These are phyloP conservation scores for Chrosomus eos DNA, from an alignment of 2,797 vertebrate genomes.

Conservation along the genomic window DNA sequence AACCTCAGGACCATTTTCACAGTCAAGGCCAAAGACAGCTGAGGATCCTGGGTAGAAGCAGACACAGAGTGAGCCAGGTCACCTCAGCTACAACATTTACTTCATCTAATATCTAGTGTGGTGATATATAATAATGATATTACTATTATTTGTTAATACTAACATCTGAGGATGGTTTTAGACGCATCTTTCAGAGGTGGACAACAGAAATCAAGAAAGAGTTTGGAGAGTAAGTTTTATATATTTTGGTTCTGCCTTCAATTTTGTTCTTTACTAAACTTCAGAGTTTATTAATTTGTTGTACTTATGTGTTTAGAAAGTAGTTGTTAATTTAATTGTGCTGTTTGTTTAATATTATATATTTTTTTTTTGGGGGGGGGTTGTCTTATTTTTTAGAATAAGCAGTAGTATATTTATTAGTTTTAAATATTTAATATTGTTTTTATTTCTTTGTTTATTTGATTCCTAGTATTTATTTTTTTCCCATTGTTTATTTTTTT, in stretches of 20 bases:
- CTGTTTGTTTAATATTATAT: background rate
- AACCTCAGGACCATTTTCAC: conserved; percentile 64
- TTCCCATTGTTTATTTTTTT: background rate
- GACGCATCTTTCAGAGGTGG: conserved; percentile 60
- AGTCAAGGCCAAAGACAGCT: conserved; percentile 44
- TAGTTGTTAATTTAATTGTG: background rate
- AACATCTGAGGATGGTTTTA: conserved; percentile 44
- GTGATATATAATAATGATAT: background rate
- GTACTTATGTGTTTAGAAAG: background rate
- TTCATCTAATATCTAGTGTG: conserved; percentile 27
- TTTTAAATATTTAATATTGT: background rate
- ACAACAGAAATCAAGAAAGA: conserved; percentile 61
- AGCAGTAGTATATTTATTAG: background rate
- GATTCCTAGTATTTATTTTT: background rate
- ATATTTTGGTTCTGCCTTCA: background rate
- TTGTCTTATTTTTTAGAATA: background rate
- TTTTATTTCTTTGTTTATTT: background rate
- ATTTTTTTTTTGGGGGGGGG: background rate
- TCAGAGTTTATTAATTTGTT: background rate
- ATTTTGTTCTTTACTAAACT: background rate
- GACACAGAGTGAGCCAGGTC: conserved; percentile 48
- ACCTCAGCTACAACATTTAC: conserved; percentile 15
- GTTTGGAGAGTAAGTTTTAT: conserved; percentile 69
- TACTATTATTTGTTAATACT: background rate
- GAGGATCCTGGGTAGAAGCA: conserved; percentile 33